Evolutionary conservation across 2,797 vertebrate genomes (phyloP), one percentile per base, ranked within the genome.

Genomic region (Labroides dimidiatus): DNA sequence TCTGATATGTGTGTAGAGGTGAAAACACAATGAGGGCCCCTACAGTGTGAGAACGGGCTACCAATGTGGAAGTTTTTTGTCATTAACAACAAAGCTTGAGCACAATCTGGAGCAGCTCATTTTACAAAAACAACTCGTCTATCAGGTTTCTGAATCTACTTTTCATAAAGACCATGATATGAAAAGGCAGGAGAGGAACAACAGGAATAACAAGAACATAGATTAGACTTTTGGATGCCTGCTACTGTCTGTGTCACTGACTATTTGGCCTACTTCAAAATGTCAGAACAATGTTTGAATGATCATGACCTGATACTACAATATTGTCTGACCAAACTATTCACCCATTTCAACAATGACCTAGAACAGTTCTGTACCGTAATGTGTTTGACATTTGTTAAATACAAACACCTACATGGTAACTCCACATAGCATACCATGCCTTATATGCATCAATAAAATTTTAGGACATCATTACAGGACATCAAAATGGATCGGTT

Each of bases 81-180:
- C 44, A 20, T 45, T 13, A 20, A 15, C 21, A n/a, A 48, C 55
- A 57, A 39, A 56, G 51, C 42, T 24, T 24, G 7, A 19, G 37
- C n/a, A 16, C 10, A 36, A 37, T 76, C 11, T 19, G 15, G 21
- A 63, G 6, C 49, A 54, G 52, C 56, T 64, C 48, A n/a, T 33
- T 20, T 61, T 3, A 36, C 42, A 60, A 61, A 66, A 58, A 63
- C 11, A 63, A 42, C 37, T 41, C 0, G 21, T 54, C 44, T 20
- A 45, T 73, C 76, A 65, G 62, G 68, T 84, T 81, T 56, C 61
- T 27, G n/a, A 24, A 45, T 19, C 24, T 42, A 1, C 48, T 21
- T 19, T 72, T 41, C 13, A 58, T 0, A 11, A 14, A 44, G 14
- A 41, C 23, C 0, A 3, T 5, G 33, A 13, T 33, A 7, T 23